Base-by-base conservation (phyloP, 2,888 invertebrate species). In the Lithophane leautieri region DNA sequence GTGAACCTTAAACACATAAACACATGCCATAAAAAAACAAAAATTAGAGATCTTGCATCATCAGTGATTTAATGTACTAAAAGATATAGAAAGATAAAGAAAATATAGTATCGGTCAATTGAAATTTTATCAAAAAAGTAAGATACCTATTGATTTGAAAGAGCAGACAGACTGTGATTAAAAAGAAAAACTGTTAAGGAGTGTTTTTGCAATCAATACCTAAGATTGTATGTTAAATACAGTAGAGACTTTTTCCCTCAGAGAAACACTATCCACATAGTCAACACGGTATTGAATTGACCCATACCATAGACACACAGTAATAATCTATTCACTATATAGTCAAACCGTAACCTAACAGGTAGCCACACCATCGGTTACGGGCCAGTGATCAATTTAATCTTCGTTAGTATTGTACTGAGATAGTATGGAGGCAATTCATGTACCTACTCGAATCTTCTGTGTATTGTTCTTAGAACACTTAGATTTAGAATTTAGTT, bases 321-420 rank as follows among this genome's bases (percentile, higher is more conserved):
- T 47, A 79, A 73, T 73, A 79, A 78, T 73, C n/a, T 79, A 34
- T 61, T 78, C 61, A 67, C 22, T 56, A 42, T 54, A 34, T 34
- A 78, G 9, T 56, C 56, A 50, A 61, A 0, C 42, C 16, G 34
- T 65, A 68, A 58, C 52, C 42, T 47, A 63, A 68, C 63, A 66
- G 65, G 76, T 69, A 83, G 58, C 50, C 25, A 58, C 68, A 70
- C 34, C 63, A 58, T 56, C 67, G 47, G 73, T 54, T 60, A 52
- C 71, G 63, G 56, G 65, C 68, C 63, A 66, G 66, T 69, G 76
- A 54, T 69, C 68, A 76, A 79, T 81, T 76, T 75, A 79, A 81
- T 75, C 75, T 75, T 75, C 52, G 63, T 70, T 62, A 58, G 67
- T 79, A 81, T 70, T 66, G 65, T 67, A 61, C 67, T 47, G 72